A percentile compares a stretch with the other conserved stretches of the same genome.
Conservation (phyloP, 1,140 invertebrate genomes). For the Magallana angulata region DNA sequence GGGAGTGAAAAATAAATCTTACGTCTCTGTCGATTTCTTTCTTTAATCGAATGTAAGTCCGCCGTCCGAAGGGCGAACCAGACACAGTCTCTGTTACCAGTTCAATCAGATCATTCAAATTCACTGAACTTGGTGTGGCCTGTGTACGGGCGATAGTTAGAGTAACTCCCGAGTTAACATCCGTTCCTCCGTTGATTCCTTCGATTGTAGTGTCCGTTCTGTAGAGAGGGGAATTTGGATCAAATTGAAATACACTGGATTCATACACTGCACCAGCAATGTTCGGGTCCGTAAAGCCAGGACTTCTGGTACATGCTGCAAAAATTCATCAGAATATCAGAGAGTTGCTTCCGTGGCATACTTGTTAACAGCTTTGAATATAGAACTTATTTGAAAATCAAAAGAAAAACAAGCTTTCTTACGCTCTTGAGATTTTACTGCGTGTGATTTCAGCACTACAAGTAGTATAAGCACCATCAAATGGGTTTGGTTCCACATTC, state of each 20-base stretch:
- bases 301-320: neutral
- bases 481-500: neutral
- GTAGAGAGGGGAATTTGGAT: neutral
- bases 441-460: neutral
- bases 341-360: too few species aligned
- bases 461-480: neutral
- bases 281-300: neutral
- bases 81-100: neutral
- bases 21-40: conserved; percentile 60
- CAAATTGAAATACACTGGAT: neutral
- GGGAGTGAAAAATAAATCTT: conserved; percentile 5
- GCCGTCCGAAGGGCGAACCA: neutral
- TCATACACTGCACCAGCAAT: neutral
- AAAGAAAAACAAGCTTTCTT: neutral
- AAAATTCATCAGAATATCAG: too few species aligned
- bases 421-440: neutral
- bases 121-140: neutral
- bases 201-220: conserved; percentile 38
- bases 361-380: too few species aligned
- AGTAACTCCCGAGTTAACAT: neutral
- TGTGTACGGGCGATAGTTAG: neutral
- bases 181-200: neutral
- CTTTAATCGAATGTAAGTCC: conserved; percentile 50
- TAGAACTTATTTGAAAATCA: too few species aligned
- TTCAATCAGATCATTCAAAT: neutral